phyloP scores from a whole-genome alignment of 2,888 invertebrate genomes.

The Phalera bucephala region DNA sequence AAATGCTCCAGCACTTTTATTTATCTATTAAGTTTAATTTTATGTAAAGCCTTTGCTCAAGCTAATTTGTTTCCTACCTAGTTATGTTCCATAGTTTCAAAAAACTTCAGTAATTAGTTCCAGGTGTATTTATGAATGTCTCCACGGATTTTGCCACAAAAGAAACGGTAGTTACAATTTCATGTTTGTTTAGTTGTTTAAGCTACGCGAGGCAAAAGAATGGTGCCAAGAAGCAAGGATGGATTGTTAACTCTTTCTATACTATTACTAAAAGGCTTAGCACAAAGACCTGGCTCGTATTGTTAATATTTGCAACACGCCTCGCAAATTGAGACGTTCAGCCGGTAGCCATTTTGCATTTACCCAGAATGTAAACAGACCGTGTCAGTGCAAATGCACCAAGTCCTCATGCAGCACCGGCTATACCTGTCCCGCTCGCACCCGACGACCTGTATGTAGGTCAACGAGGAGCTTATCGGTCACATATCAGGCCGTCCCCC shows the following conservation, averaged over 20 bases:
- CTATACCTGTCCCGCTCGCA: constrained; percentile 20
- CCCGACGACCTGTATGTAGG: constrained; percentile 27
- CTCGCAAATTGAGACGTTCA: constrained; percentile 27
- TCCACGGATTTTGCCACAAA: too few relatives aligned
- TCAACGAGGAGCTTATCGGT: constrained; percentile 35
- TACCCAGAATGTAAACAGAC: constrained; percentile 47
- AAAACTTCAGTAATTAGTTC: too few relatives aligned
- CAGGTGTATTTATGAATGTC: too few relatives aligned
- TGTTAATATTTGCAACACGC: not conserved
- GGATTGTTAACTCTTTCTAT: not conserved
- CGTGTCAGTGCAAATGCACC: constrained; percentile 34
- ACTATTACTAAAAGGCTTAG: too few relatives aligned
- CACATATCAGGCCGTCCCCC: constrained; percentile 35
- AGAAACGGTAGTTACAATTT: too few relatives aligned
- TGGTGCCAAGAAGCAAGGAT: not conserved
- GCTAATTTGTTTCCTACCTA: too few relatives aligned
- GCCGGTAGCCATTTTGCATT: constrained; percentile 32
- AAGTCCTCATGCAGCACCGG: constrained; percentile 20
- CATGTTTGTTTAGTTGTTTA: too few relatives aligned
- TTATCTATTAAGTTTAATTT: too few relatives aligned
- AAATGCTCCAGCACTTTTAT: too few relatives aligned
- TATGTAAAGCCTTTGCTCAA: too few relatives aligned
- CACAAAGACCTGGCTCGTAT: not conserved
- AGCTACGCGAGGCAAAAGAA: too few relatives aligned
- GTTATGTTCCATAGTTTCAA: too few relatives aligned